Percentiles rank a stretch among this genome's conserved stretches.
phyloP scores from a whole-genome alignment of 1,140 invertebrate species.

The Drosophila nigromelanica region DNA sequence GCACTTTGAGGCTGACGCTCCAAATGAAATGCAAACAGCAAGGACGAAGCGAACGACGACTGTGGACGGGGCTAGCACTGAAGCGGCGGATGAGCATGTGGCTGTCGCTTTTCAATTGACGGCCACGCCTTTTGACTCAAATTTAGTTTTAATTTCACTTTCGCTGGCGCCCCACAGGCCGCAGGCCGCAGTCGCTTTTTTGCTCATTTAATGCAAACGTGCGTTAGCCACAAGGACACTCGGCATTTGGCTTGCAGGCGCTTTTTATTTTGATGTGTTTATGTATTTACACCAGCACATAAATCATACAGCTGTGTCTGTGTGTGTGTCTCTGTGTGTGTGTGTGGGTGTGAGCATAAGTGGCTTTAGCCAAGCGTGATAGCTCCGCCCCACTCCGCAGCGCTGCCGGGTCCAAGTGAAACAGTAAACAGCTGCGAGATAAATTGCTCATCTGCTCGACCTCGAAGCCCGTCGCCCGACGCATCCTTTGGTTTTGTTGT shows the following conservation, averaged over 20 bases:
- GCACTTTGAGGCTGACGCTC: constrained; percentile 28
- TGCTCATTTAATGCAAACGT: constrained; percentile 71
- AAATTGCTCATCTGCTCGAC: constrained; percentile 82
- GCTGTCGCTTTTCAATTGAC: constrained; percentile 56
- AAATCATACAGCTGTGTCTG: constrained; percentile 47
- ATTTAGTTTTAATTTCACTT: constrained; percentile 80
- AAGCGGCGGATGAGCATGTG: not conserved
- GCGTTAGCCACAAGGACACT: constrained; percentile 66
- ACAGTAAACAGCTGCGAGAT: constrained; percentile 82
- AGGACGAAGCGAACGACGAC: not conserved
- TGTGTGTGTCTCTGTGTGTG: constrained; percentile 10
- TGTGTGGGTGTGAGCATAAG: constrained; percentile 59
- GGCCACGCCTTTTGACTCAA: constrained; percentile 50
- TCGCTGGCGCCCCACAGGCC: constrained; percentile 31
- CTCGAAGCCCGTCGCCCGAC: constrained; percentile 35
- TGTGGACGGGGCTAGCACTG: not conserved
- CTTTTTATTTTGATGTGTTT: constrained; percentile 68
- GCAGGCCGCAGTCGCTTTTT: constrained; percentile 30
- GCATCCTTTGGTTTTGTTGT: not conserved
- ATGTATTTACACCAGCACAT: constrained; percentile 76
- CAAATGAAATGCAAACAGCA: constrained; percentile 66
- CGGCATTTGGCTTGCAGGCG: constrained; percentile 25
- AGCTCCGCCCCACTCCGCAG: constrained; percentile 11
- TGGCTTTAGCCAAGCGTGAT: constrained; percentile 75
- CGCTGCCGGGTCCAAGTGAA: constrained; percentile 41